Conservation (phyloP, 2,113 vertebrate species). For the Cercocebus atys region DNA sequence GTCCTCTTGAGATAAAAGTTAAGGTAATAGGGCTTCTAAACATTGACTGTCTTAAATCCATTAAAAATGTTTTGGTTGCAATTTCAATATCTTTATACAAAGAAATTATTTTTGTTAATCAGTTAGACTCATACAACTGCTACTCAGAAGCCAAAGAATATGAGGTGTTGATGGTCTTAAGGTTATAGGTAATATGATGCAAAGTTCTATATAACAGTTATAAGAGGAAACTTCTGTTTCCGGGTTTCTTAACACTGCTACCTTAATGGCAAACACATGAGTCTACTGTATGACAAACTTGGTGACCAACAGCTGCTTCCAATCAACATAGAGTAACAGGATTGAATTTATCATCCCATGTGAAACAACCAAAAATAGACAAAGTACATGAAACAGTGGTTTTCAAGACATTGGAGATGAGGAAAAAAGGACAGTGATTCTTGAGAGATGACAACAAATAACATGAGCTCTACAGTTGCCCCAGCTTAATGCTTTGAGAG, state of each 20-base stretch:
- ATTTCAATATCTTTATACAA: not conserved
- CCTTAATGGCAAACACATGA: not conserved
- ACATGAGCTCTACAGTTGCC: not conserved
- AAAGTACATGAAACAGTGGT: not conserved
- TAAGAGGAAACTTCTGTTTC: not conserved
- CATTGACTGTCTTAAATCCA: not conserved
- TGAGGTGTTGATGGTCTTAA: not conserved
- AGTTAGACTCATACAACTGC: not conserved
- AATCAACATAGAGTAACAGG: not conserved
- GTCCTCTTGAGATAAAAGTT: constrained; percentile 26
- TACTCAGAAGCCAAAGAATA: constrained; percentile 16
- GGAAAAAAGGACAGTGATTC: not conserved
- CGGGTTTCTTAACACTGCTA: not conserved
- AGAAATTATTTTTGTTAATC: not conserved
- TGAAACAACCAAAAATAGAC: not conserved
- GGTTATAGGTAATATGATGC: not conserved
- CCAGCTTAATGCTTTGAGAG: not conserved
- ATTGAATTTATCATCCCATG: not conserved
- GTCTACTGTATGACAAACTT: not conserved
- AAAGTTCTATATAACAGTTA: not conserved
- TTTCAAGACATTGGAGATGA: not conserved
- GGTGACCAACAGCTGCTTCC: not conserved
- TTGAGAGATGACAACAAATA: not conserved
- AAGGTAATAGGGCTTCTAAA: not conserved
- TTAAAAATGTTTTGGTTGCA: not conserved